Conservation (phyloP, 2,113 vertebrate species). For the Phalacrocorax pelagicus region DNA sequence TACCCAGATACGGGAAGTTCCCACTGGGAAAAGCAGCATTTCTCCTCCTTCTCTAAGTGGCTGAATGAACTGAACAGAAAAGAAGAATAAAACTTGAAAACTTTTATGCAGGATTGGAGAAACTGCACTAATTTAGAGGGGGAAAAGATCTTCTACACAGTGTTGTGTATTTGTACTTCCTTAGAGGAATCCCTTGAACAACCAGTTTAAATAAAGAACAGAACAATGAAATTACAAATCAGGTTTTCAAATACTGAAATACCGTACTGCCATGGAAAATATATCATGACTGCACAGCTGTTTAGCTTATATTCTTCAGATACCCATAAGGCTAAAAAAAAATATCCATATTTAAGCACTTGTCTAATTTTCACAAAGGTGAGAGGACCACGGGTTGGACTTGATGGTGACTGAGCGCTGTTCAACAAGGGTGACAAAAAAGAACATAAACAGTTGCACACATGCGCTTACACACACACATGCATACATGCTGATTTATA, state of each 20-base stretch:
- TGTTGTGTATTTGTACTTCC: not conserved
- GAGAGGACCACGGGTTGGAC: not conserved
- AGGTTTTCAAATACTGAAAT: not conserved
- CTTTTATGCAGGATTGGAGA: not conserved
- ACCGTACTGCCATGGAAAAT: not conserved
- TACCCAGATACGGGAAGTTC: not conserved
- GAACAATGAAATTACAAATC: not conserved
- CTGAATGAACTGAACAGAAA: not conserved
- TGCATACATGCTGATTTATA: not conserved
- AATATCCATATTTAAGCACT: not conserved
- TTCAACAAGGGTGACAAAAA: not conserved
- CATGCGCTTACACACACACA: no score
- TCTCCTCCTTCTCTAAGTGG: not conserved
- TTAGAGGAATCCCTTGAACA: not conserved
- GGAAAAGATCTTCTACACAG: not conserved
- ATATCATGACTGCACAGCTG: not conserved
- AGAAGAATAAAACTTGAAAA: not conserved
- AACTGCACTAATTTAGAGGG: not conserved
- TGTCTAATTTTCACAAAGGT: not conserved
- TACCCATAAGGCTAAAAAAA: not conserved
- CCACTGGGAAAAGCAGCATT: not conserved
- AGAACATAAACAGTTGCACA: not conserved
- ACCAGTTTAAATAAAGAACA: not conserved
- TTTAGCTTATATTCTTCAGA: not conserved
- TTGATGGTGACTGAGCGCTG: not conserved